Evolutionary conservation across 2,888 invertebrate species (phyloP).

Genomic region (Caenorhabditis japonica): DNA sequence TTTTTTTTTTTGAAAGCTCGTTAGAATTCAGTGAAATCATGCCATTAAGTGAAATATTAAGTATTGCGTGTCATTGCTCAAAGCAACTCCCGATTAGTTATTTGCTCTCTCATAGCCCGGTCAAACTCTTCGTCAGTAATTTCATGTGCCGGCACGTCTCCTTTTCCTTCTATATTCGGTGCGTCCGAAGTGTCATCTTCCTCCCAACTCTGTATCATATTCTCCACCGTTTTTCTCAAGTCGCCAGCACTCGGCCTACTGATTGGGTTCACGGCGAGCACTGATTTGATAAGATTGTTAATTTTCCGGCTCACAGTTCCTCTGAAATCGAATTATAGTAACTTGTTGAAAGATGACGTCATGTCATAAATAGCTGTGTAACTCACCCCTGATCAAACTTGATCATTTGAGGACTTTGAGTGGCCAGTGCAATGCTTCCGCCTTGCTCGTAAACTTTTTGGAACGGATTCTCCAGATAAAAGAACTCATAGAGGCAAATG

Average conservation of each 20-base stretch:
- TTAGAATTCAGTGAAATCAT: too few relatives aligned
- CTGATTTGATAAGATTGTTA: slow-evolving; percentile 38
- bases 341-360: slow-evolving; percentile 3
- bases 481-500: slow-evolving; percentile 88
- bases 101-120: slow-evolving; percentile 16
- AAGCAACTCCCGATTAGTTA: too few relatives aligned
- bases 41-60: too few relatives aligned
- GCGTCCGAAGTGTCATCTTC: neutral
- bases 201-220: slow-evolving; percentile 6
- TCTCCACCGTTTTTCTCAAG: slow-evolving; percentile 10
- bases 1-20: too few relatives aligned
- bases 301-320: slow-evolving; percentile 3
- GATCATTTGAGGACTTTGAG: slow-evolving; percentile 77
- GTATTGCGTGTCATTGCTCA: too few relatives aligned
- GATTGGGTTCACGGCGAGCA: slow-evolving; percentile 36
- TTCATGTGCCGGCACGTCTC: neutral
- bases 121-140: slow-evolving; percentile 39
- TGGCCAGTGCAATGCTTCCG: slow-evolving; percentile 89
- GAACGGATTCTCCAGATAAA: slow-evolving; percentile 88
- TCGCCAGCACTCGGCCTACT: slow-evolving; percentile 38
- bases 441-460: slow-evolving; percentile 88
- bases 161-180: too few relatives aligned
- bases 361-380: slow-evolving; percentile 58
- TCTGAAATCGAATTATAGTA: slow-evolving; percentile 2
- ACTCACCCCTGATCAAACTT: slow-evolving; percentile 17